Evolutionary conservation across 30 jellyfish, hydroid and myxozoan species (phyloP).

Genomic region (Aurelia aurita complex sp. Pacific): DNA sequence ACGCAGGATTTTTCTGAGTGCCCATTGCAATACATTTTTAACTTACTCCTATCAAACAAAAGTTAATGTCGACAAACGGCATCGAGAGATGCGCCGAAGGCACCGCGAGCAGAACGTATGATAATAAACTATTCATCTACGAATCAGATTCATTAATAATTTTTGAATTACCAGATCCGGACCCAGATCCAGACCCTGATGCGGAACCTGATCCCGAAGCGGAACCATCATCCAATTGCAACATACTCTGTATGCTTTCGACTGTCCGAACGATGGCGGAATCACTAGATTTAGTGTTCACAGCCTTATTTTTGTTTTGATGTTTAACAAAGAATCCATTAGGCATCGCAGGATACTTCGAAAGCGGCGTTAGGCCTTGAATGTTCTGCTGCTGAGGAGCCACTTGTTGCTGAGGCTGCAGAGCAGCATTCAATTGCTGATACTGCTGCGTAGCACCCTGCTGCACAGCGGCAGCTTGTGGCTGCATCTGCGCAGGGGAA

Average conservation of each 20-base stretch:
- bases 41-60: too few relatives aligned
- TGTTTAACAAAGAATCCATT: constrained; percentile 51
- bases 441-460: not conserved
- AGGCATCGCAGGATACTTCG: constrained; percentile 59
- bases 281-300: not conserved
- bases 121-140: too few relatives aligned
- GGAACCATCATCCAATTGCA: not conserved
- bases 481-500: not conserved
- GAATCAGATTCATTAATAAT: too few relatives aligned
- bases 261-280: not conserved
- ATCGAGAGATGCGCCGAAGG: too few relatives aligned
- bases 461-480: not conserved
- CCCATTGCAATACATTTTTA: too few relatives aligned
- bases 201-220: constrained; percentile 3
- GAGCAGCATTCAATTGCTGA: not conserved
- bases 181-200: constrained; percentile 5
- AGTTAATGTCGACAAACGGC: too few relatives aligned
- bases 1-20: too few relatives aligned
- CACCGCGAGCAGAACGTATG: too few relatives aligned
- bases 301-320: not conserved
- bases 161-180: not conserved
- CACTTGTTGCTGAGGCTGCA: not conserved
- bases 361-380: constrained; percentile 6
- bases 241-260: not conserved
- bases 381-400: constrained; percentile 6